Percentiles rank a stretch among this genome's conserved stretches.
phyloP scores from a whole-genome alignment of 1,140 invertebrate genomes.

The Drosophila dunni region DNA sequence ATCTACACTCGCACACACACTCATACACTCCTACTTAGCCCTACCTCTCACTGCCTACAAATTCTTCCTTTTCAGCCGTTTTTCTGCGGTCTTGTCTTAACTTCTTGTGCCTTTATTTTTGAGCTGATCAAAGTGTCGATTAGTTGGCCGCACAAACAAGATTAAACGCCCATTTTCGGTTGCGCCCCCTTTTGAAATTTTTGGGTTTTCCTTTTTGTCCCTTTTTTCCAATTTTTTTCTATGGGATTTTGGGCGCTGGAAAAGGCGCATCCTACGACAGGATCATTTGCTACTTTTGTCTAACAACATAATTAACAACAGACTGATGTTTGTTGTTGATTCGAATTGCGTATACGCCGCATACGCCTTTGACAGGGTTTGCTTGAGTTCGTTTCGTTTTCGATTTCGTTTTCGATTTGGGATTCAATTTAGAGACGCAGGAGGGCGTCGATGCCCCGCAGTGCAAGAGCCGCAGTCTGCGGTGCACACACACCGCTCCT shows the following conservation, averaged over 20 bases:
- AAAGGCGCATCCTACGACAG: conserved; percentile 43
- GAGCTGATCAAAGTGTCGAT: conserved; percentile 47
- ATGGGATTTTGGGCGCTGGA: conserved; percentile 14
- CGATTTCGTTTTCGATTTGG: not conserved
- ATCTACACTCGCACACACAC: not conserved
- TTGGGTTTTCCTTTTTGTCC: not conserved
- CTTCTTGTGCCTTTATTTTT: not conserved
- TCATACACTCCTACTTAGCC: too few relatives aligned
- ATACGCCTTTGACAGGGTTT: conserved; percentile 33
- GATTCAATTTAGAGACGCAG: not conserved
- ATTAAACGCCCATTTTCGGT: conserved; percentile 43
- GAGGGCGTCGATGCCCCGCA: conserved; percentile 14
- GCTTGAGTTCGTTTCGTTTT: not conserved
- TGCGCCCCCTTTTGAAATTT: conserved; percentile 1
- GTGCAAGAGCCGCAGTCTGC: conserved; percentile 20
- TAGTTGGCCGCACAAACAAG: conserved; percentile 51
- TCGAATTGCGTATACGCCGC: conserved; percentile 49
- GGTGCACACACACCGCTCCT: not conserved
- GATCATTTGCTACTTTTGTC: conserved; percentile 12
- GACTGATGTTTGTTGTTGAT: not conserved
- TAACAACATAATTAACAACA: conserved; percentile 61
- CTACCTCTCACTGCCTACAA: too few relatives aligned
- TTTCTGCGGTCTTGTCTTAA: conserved; percentile 1
- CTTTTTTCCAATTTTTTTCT: not conserved
- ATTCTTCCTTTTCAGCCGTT: not conserved